Evolutionary conservation across 2,113 vertebrate species (phyloP).

Genomic region (Aramus guarauna): DNA sequence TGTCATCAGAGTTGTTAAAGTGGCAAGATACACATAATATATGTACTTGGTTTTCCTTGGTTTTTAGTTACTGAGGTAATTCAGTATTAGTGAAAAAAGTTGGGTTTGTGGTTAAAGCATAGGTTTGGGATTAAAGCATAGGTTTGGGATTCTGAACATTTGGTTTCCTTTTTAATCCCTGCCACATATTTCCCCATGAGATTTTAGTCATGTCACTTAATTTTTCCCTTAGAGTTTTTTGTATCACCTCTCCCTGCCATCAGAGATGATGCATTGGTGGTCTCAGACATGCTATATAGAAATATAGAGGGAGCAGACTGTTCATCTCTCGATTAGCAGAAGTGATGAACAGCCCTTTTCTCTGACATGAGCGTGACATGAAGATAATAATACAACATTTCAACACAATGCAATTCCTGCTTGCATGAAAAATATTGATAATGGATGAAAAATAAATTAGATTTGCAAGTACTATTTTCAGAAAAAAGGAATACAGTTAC

Average conservation of each 20-base stretch:
- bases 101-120: slow-evolving; percentile 8
- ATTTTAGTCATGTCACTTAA: slow-evolving; percentile 2
- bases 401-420: background rate
- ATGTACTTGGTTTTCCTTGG: background rate
- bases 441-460: background rate
- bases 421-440: background rate
- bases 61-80: background rate
- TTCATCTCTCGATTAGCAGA: background rate
- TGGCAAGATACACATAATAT: background rate
- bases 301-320: background rate
- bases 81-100: background rate
- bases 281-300: background rate
- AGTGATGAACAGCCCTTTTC: background rate
- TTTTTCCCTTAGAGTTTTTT: background rate
- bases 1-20: background rate
- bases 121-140: background rate
- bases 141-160: background rate
- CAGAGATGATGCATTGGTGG: background rate
- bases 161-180: background rate
- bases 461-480: background rate
- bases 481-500: background rate
- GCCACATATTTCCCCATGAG: background rate
- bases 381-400: background rate
- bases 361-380: background rate
- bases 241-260: background rate